These are phyloP conservation scores for Phoeniculus purpureus DNA, from an alignment of 2,797 vertebrate genomes.

Conservation along the genomic window DNA sequence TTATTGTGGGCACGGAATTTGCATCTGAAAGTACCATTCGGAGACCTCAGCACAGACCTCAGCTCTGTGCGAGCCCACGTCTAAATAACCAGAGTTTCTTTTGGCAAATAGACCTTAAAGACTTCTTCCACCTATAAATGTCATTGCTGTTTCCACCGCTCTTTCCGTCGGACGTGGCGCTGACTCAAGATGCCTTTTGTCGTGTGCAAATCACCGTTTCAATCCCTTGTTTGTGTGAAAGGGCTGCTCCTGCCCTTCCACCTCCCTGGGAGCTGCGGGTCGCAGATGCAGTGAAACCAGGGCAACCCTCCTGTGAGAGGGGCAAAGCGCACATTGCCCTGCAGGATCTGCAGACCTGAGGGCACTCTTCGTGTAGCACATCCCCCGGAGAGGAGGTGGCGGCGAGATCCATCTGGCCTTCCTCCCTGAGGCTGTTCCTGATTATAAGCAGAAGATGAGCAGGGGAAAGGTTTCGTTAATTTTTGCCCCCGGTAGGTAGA, in stretches of 20 bases:
- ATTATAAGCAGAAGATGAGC: neutral
- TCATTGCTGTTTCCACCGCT: neutral
- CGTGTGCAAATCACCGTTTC: neutral
- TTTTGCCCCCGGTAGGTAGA: neutral
- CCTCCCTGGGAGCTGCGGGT: fast-evolving
- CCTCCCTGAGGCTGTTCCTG: neutral
- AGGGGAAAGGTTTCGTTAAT: neutral
- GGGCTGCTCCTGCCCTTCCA: neutral
- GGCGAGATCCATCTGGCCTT: slow-evolving; percentile 27
- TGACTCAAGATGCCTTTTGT: neutral
- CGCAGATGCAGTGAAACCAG: neutral
- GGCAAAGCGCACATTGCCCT: fast-evolving
- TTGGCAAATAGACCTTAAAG: slow-evolving; percentile 3
- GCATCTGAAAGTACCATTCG: neutral
- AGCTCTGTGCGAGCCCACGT: neutral
- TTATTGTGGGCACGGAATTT: slow-evolving; percentile 4
- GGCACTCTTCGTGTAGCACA: neutral
- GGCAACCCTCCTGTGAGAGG: neutral
- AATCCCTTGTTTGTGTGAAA: neutral
- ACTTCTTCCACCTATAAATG: slow-evolving; percentile 9
- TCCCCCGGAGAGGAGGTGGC: fast-evolving
- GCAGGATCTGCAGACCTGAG: neutral
- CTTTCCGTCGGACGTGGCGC: neutral
- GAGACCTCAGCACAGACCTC: slow-evolving; percentile 4
- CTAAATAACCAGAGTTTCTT: neutral